phyloP scores from a whole-genome alignment of 2,797 vertebrate genomes.

The Microchirus variegatus region DNA sequence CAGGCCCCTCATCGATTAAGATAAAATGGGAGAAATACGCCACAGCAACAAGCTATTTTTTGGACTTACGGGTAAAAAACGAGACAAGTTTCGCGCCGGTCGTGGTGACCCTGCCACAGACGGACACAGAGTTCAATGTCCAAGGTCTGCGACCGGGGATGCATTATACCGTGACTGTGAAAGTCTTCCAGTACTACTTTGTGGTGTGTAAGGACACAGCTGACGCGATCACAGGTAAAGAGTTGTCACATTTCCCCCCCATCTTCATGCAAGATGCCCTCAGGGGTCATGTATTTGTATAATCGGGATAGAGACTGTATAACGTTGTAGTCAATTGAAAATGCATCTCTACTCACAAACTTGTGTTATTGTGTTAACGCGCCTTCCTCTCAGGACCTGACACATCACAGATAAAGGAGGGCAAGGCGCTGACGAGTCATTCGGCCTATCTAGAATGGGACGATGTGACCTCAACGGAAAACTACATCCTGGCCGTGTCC shows the following conservation, averaged over 20 bases:
- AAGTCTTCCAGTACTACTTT: constrained; percentile 68
- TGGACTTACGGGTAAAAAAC: constrained; percentile 81
- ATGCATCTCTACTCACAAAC: too few species aligned
- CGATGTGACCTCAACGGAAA: constrained; percentile 49
- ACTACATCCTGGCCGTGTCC: constrained; percentile 65
- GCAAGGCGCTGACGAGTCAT: constrained; percentile 67
- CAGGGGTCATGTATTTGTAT: too few species aligned
- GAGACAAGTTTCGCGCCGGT: constrained; percentile 59
- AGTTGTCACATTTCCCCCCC: not conserved
- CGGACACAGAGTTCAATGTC: constrained; percentile 44
- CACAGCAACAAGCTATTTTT: constrained; percentile 71
- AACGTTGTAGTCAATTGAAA: too few species aligned
- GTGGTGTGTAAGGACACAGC: constrained; percentile 49
- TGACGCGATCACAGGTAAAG: constrained; percentile 72
- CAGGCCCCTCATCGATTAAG: constrained; percentile 68
- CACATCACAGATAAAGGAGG: constrained; percentile 68
- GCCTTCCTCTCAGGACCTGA: constrained; percentile 68
- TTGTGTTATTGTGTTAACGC: not conserved
- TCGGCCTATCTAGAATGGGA: constrained; percentile 72
- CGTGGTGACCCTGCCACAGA: constrained; percentile 28
- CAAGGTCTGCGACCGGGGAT: constrained; percentile 74
- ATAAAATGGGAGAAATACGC: constrained; percentile 69
- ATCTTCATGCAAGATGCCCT: too few species aligned
- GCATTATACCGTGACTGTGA: constrained; percentile 78
- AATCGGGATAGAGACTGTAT: too few species aligned